Percentiles rank a stretch among this genome's conserved stretches.
Conservation (phyloP, 2,888 invertebrate species). For the Phengaris alcon region DNA sequence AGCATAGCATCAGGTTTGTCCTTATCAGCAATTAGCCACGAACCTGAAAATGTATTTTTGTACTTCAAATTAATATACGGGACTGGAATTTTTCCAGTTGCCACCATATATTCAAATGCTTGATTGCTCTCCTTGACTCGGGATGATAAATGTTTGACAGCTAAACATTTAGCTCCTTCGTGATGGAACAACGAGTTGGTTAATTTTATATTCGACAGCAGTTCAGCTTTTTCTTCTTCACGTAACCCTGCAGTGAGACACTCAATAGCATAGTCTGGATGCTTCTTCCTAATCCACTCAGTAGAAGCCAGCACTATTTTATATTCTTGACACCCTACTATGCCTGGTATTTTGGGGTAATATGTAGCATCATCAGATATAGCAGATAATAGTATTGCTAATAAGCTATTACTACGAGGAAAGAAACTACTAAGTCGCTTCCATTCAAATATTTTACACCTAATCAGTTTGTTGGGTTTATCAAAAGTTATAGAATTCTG, state of each 20-base stretch:
- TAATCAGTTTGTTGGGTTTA: background rate
- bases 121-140: background rate
- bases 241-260: background rate
- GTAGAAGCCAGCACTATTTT: background rate
- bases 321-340: background rate
- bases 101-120: background rate
- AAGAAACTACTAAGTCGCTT: background rate
- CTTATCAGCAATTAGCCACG: slow-evolving; percentile 39
- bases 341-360: background rate
- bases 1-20: slow-evolving; percentile 45
- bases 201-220: background rate
- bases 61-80: background rate
- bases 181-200: background rate
- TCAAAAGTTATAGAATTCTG: background rate
- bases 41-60: slow-evolving; percentile 22
- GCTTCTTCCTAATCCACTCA: background rate
- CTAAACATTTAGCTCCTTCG: background rate
- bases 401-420: background rate
- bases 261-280: background rate
- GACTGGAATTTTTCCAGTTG: background rate
- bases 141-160: background rate
- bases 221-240: background rate
- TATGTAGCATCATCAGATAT: background rate
- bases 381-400: background rate
- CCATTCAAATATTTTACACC: background rate